Percentiles rank a stretch among this genome's conserved stretches.
Evolutionary conservation across 1,140 invertebrate species (phyloP).

Genomic region (Leptinotarsa defecta): DNA sequence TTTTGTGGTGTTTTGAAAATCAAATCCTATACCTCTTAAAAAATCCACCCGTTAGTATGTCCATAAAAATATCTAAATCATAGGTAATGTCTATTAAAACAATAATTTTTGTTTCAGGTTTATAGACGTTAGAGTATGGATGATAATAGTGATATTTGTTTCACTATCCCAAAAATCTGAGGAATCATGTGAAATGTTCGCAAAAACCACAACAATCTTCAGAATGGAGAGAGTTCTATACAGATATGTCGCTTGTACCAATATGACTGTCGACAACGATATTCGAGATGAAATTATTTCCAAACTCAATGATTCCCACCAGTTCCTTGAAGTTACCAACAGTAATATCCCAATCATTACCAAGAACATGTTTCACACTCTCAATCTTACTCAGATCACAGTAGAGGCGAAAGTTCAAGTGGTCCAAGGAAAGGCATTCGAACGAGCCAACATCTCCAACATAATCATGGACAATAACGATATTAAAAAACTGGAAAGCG

Average conservation of each 20-base stretch:
- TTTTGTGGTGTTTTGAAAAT: too few relatives aligned
- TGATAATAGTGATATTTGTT: neutral
- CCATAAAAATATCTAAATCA: too few relatives aligned
- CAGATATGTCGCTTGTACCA: conserved; percentile 4
- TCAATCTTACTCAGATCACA: conserved; percentile 18
- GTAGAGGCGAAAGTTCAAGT: conserved; percentile 24
- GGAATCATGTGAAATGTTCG: conserved; percentile 13
- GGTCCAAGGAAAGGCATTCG: conserved; percentile 23
- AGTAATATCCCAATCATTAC: conserved; percentile 25
- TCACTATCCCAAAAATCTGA: neutral
- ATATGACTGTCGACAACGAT: conserved; percentile 9
- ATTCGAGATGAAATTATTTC: neutral
- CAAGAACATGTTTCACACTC: conserved; percentile 12
- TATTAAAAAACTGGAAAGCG: conserved; percentile 17
- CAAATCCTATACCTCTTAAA: too few relatives aligned
- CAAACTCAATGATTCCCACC: neutral
- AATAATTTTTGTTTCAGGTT: too few relatives aligned
- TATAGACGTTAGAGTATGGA: neutral
- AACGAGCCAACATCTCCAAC: conserved; percentile 9
- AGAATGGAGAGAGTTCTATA: conserved; percentile 1
- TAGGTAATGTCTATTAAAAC: too few relatives aligned
- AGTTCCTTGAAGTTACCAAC: conserved; percentile 23
- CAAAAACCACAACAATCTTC: neutral
- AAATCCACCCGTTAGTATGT: too few relatives aligned
- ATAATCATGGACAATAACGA: conserved; percentile 23